Evolutionary conservation across 1,140 invertebrate species (phyloP).

Genomic region (Tribolium castaneum): DNA sequence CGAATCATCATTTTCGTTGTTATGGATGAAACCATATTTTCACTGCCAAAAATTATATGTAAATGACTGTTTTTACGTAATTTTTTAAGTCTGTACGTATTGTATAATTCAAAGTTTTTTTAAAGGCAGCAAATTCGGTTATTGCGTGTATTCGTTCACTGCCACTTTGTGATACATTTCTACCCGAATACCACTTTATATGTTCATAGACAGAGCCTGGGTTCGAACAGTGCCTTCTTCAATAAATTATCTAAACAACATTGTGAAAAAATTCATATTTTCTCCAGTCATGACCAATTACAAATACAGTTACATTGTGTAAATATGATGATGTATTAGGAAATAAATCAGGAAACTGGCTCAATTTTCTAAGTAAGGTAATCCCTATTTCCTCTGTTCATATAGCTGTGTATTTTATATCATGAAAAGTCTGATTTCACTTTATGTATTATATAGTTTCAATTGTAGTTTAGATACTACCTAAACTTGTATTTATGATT

Average conservation of each 20-base stretch:
- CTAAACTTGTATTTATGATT: conserved; percentile 32
- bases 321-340: conserved; percentile 11
- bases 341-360: conserved; percentile 33
- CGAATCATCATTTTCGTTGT: background rate
- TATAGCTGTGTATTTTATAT: conserved; percentile 31
- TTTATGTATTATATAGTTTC: conserved; percentile 27
- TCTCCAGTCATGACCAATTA: conserved; percentile 35
- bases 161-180: conserved; percentile 47
- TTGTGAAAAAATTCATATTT: conserved; percentile 33
- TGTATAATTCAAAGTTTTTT: conserved; percentile 29
- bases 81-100: conserved; percentile 32
- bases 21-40: conserved; percentile 17
- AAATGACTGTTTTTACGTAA: conserved; percentile 27
- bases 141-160: conserved; percentile 40
- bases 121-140: conserved; percentile 20
- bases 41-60: conserved; percentile 36
- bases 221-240: conserved; percentile 45
- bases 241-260: conserved; percentile 14
- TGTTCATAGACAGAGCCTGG: conserved; percentile 38
- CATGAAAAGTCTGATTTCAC: conserved; percentile 30
- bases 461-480: conserved; percentile 17
- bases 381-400: conserved; percentile 17
- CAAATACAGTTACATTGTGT: conserved; percentile 24
- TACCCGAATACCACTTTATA: conserved; percentile 31
- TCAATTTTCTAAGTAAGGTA: conserved; percentile 32